A percentile compares a stretch with the other conserved stretches of the same genome.
These are phyloP conservation scores for Furnarius figulus DNA, from an alignment of 2,113 vertebrate genomes.

Conservation along the genomic window DNA sequence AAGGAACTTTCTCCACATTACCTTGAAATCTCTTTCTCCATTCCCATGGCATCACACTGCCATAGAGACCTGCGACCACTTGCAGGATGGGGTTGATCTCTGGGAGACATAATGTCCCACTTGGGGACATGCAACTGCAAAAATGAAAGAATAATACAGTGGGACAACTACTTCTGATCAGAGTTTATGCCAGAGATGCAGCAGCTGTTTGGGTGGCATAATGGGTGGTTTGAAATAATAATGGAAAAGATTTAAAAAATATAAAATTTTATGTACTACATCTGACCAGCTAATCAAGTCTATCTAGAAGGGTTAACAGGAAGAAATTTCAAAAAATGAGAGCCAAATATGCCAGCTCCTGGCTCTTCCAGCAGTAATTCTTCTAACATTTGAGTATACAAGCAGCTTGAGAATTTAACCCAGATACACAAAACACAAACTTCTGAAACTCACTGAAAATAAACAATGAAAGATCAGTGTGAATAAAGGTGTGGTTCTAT, in stretches of 20 bases:
- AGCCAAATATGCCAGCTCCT: not conserved
- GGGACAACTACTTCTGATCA: not conserved
- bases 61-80: too few relatives aligned
- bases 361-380: not conserved
- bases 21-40: not conserved
- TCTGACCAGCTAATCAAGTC: not conserved
- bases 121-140: not conserved
- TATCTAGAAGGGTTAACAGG: not conserved
- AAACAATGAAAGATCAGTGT: not conserved
- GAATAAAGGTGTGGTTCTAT: not conserved
- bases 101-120: accelerated
- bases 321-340: not conserved
- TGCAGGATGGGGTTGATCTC: not conserved
- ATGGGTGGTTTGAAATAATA: not conserved
- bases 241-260: not conserved
- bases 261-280: not conserved
- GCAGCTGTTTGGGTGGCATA: not conserved
- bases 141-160: not conserved
- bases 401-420: not conserved
- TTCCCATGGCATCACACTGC: accelerated
- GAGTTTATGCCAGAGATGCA: not conserved
- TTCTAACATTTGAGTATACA: not conserved
- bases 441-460: not conserved
- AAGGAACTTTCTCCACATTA: accelerated
- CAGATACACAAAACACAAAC: not conserved